These are phyloP conservation scores for Chymomyza procnemis DNA, from an alignment of 2,888 invertebrate genomes.

Conservation along the genomic window DNA sequence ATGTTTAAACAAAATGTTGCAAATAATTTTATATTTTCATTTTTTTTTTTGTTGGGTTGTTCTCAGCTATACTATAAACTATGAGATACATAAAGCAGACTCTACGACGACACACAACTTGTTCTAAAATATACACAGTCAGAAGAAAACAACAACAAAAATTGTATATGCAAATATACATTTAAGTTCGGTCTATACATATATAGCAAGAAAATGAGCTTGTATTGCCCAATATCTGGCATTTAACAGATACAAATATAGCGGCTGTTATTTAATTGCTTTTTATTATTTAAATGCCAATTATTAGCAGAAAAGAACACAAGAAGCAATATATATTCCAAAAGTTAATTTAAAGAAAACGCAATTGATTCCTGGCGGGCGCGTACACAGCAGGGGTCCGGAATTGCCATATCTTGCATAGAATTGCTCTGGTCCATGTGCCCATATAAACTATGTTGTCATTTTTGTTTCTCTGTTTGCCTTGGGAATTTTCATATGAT, in stretches of 20 bases:
- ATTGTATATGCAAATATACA: not conserved
- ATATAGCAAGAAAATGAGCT: slow-evolving; percentile 13
- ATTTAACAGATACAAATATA: not conserved
- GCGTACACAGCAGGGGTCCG: no score
- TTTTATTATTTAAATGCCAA: slow-evolving; percentile 49
- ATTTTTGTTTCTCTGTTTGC: slow-evolving; percentile 20
- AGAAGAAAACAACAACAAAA: slow-evolving; percentile 4
- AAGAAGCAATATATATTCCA: not conserved
- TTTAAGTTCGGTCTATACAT: not conserved
- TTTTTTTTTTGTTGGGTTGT: not conserved
- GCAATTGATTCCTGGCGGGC: not conserved
- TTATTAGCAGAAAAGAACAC: slow-evolving; percentile 39
- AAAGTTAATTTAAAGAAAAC: slow-evolving; percentile 11
- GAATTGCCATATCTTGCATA: no score
- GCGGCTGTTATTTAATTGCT: slow-evolving; percentile 39
- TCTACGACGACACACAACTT: slow-evolving; percentile 48
- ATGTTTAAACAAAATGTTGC: not conserved
- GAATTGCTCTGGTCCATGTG: not conserved
- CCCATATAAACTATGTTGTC: slow-evolving; percentile 24
- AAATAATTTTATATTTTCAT: no score
- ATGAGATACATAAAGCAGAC: slow-evolving; percentile 57
- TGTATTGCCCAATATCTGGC: slow-evolving; percentile 4
- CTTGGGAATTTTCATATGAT: slow-evolving; percentile 28
- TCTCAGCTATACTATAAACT: slow-evolving; percentile 32
- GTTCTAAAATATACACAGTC: slow-evolving; percentile 25